Conservation (phyloP, 2,888 invertebrate genomes). For the Napeogenes inachia region DNA sequence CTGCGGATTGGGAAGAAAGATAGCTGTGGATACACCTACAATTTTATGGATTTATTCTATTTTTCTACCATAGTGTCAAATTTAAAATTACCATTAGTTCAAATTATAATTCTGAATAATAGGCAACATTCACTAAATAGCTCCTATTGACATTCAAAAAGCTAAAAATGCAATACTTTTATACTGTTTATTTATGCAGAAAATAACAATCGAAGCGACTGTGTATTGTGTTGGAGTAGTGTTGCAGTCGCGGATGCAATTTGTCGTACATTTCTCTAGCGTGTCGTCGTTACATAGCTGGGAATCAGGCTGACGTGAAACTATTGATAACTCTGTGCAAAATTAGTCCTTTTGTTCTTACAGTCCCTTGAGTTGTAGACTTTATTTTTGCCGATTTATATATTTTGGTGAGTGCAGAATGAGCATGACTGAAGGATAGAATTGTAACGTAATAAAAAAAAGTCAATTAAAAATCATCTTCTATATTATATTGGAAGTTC, state of each 20-base stretch:
- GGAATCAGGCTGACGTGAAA: conserved; percentile 59
- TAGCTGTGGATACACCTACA: conserved; percentile 42
- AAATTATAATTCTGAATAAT: not conserved
- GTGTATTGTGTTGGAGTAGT: conserved; percentile 49
- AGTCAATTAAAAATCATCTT: not conserved
- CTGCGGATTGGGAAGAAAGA: conserved; percentile 52
- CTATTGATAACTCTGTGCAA: conserved; percentile 58
- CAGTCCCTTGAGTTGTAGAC: conserved; percentile 33
- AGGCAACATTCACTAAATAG: not conserved
- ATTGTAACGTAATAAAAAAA: no score
- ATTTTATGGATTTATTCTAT: conserved; percentile 16
- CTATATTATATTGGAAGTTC: conserved; percentile 36
- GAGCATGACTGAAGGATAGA: no score
- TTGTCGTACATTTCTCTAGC: conserved; percentile 67
- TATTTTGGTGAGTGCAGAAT: not conserved
- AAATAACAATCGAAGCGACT: conserved; percentile 59
- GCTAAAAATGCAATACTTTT: conserved; percentile 25
- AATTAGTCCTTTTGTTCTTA: conserved; percentile 65
- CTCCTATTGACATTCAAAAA: not conserved
- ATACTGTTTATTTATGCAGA: conserved; percentile 50
- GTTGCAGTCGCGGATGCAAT: conserved; percentile 59
- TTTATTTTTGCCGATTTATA: conserved; percentile 21
- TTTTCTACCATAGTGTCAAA: no score
- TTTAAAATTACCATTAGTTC: not conserved
- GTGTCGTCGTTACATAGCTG: conserved; percentile 61